A percentile compares a stretch with the other conserved stretches of the same genome.
These are phyloP conservation scores for Stigmatopora argus DNA, from an alignment of 2,113 vertebrate genomes.

Conservation along the genomic window DNA sequence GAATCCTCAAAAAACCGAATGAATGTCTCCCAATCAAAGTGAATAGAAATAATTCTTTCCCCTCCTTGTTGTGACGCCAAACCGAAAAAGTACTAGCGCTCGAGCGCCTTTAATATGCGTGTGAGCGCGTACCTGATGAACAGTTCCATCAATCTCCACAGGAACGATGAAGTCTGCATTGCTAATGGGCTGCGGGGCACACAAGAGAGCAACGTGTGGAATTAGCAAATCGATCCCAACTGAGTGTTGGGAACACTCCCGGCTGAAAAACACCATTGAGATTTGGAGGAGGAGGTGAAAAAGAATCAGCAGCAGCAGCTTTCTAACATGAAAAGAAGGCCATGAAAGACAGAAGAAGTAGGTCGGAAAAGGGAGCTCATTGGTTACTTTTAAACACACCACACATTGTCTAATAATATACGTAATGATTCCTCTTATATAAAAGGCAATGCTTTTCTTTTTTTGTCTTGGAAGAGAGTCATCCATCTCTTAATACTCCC, in stretches of 20 bases:
- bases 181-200: slow-evolving; percentile 50
- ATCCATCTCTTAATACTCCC: neutral
- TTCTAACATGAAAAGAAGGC: slow-evolving; percentile 31
- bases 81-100: neutral
- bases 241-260: neutral
- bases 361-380: slow-evolving; percentile 41
- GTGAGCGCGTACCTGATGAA: slow-evolving; percentile 50
- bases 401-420: neutral
- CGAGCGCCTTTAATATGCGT: neutral
- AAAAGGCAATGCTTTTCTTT: neutral
- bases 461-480: too few relatives aligned
- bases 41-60: too few relatives aligned
- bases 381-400: slow-evolving; percentile 14
- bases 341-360: slow-evolving; percentile 50
- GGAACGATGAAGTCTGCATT: slow-evolving; percentile 59
- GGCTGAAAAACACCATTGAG: neutral
- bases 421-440: neutral
- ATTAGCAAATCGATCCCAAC: slow-evolving; percentile 11
- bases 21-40: too few relatives aligned
- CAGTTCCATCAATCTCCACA: slow-evolving; percentile 63
- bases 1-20: too few relatives aligned
- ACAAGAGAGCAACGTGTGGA: slow-evolving; percentile 15
- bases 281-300: slow-evolving; percentile 6
- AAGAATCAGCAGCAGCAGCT: slow-evolving; percentile 28
- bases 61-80: too few relatives aligned